Percentiles rank a stretch among this genome's conserved stretches.
phyloP scores from a whole-genome alignment of 2,797 vertebrate genomes.

The Pipistrellus pipistrellus region DNA sequence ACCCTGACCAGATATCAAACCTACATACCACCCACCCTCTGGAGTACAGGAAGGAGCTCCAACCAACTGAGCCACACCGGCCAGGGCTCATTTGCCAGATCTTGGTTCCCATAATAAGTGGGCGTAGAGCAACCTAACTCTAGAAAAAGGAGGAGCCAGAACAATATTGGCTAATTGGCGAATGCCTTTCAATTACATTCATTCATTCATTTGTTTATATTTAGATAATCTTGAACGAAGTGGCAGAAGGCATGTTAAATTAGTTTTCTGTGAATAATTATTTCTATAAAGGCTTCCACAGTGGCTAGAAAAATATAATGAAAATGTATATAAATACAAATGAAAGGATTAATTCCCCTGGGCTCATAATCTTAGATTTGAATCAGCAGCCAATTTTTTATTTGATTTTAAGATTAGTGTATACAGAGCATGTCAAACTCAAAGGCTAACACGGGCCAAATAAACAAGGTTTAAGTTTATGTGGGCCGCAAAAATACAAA shows the following conservation, averaged over 20 bases:
- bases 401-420: not conserved
- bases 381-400: not conserved
- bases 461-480: too few species aligned
- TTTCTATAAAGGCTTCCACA: not conserved
- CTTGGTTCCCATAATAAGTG: not conserved
- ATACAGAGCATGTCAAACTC: too few species aligned
- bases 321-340: not conserved
- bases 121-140: not conserved
- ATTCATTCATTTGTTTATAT: not conserved
- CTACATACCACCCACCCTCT: not conserved
- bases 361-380: not conserved
- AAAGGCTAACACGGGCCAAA: too few species aligned
- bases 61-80: not conserved
- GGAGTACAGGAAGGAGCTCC: not conserved
- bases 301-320: not conserved
- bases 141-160: not conserved
- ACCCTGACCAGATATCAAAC: not conserved
- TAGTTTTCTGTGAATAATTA: not conserved
- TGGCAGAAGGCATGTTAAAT: not conserved
- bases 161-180: not conserved
- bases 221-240: conserved; percentile 22
- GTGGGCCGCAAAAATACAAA: too few species aligned
- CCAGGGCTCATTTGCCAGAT: not conserved
- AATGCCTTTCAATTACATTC: not conserved
- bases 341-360: not conserved